A percentile compares a stretch with the other conserved stretches of the same genome.
phyloP scores from a whole-genome alignment of 2,797 vertebrate species.

The Brachymystax lenok region DNA sequence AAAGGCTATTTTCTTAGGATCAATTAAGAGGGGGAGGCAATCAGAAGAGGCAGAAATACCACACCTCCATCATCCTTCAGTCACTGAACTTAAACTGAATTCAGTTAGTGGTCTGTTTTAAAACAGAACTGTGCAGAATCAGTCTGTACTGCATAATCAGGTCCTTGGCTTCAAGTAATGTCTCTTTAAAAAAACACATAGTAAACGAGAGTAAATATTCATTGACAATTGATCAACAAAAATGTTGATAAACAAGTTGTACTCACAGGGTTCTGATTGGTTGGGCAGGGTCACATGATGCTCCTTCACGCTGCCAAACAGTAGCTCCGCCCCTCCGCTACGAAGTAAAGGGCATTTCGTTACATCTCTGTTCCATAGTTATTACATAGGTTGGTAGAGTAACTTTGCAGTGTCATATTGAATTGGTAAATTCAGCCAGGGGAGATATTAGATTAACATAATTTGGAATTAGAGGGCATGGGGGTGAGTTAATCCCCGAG shows the following conservation, averaged over 20 bases:
- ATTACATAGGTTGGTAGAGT: background rate
- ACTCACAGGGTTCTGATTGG: conserved; percentile 92
- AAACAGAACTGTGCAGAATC: too few species aligned
- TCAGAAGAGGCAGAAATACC: background rate
- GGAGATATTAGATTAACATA: background rate
- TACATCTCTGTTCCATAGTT: background rate
- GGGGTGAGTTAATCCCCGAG: background rate
- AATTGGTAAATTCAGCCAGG: background rate
- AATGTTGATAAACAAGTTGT: conserved; percentile 36
- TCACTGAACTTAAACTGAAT: background rate
- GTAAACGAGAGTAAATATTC: too few species aligned
- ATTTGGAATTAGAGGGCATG: conserved; percentile 5
- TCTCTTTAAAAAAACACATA: background rate
- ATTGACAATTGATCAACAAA: too few species aligned
- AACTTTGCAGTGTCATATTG: background rate
- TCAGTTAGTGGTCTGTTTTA: background rate
- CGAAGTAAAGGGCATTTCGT: background rate
- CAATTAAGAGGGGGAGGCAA: too few species aligned
- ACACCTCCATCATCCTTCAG: background rate
- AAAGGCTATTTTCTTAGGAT: background rate
- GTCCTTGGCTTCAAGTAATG: background rate
- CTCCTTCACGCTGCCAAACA: conserved; percentile 88
- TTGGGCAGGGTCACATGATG: conserved; percentile 88
- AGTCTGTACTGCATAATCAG: background rate
- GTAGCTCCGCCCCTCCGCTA: conserved; percentile 93